phyloP scores from a whole-genome alignment of 37 sponge, comb jelly and placozoan species.

The Hormiphora californensis region DNA sequence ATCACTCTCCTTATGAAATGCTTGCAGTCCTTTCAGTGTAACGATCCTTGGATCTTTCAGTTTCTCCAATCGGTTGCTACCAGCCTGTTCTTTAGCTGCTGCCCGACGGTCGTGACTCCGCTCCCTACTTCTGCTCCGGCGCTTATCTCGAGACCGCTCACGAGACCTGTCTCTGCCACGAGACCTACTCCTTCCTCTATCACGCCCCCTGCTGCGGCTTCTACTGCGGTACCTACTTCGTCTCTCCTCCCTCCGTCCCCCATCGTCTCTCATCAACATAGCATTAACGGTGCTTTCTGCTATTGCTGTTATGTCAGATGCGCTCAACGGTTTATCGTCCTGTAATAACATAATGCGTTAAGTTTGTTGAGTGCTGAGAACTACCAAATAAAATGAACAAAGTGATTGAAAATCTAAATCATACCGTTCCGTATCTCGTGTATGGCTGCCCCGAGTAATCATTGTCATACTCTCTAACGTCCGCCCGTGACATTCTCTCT shows the following conservation, averaged over 20 bases:
- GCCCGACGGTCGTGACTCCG: too few species aligned
- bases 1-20: slow-evolving; percentile 46
- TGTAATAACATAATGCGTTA: too few species aligned
- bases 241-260: neutral
- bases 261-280: slow-evolving; percentile 32
- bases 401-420: neutral
- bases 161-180: neutral
- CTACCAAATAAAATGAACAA: too few species aligned
- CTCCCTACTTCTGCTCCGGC: neutral
- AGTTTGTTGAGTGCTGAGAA: too few species aligned
- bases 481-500: slow-evolving; percentile 27
- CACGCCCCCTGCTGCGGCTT: neutral
- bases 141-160: too few species aligned
- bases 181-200: neutral
- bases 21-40: slow-evolving; percentile 26
- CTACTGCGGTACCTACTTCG: neutral
- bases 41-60: slow-evolving; percentile 48
- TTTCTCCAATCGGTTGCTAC: neutral
- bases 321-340: slow-evolving; percentile 40
- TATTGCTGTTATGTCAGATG: slow-evolving; percentile 43
- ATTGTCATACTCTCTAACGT: neutral
- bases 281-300: slow-evolving; percentile 40
- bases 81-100: neutral
- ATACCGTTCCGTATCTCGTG: neutral
- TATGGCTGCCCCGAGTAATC: neutral